Conservation (phyloP, 2,797 vertebrate species). For the Masticophis lateralis region DNA sequence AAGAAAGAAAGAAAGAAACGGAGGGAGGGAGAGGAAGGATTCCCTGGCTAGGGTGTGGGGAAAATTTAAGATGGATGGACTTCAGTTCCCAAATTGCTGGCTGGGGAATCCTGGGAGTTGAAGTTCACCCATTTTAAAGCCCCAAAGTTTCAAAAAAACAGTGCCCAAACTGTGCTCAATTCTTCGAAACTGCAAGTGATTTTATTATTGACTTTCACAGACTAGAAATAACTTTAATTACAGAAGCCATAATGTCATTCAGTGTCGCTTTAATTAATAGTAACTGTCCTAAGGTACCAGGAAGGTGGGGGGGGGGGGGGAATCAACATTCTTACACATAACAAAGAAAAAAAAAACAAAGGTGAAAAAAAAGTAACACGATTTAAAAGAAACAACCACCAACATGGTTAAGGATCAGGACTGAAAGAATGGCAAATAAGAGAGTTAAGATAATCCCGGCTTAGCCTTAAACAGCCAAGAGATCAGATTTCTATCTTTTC, state of each 20-base stretch:
- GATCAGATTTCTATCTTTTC: background rate
- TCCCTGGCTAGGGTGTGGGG: background rate
- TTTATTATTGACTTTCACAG: background rate
- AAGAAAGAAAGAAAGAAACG: accelerated
- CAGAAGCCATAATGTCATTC: background rate
- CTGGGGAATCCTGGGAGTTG: background rate
- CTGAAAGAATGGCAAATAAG: background rate
- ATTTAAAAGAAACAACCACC: background rate
- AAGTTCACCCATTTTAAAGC: background rate
- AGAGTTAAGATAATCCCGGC: background rate
- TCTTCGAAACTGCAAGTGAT: background rate
- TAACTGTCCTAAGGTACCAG: background rate
- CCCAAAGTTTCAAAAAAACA: background rate
- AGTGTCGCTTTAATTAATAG: background rate
- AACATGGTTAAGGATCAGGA: background rate
- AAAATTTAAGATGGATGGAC: background rate
- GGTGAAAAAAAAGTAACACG: background rate
- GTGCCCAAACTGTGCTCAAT: background rate
- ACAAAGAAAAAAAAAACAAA: background rate
- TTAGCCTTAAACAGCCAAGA: background rate
- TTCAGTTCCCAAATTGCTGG: background rate
- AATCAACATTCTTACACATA: background rate
- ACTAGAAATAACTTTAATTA: background rate
- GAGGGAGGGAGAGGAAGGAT: no score
- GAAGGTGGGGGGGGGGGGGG: background rate